These are phyloP conservation scores for Percina caprodes DNA, from an alignment of 2,113 vertebrate species.

Conservation along the genomic window DNA sequence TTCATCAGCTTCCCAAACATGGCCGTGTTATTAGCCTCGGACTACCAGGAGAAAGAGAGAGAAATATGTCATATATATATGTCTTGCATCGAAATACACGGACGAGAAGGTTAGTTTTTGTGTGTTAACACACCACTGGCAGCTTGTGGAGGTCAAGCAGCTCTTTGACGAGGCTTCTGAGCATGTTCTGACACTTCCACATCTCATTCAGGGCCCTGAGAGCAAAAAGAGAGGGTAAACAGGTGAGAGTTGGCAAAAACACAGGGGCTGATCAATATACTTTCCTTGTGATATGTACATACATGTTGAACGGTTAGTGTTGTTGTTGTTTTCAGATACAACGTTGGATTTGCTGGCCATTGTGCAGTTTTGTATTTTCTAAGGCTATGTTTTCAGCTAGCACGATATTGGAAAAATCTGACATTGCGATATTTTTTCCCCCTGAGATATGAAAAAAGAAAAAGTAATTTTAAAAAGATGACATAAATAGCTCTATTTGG, in stretches of 20 bases:
- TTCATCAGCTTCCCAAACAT: constrained; percentile 99
- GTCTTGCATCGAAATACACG: neutral
- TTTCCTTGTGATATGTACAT: neutral
- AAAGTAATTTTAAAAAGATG: too few species aligned
- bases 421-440: too few species aligned
- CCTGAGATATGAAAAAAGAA: too few species aligned
- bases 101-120: neutral
- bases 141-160: constrained; percentile 97
- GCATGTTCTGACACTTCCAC: constrained; percentile 99
- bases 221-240: neutral
- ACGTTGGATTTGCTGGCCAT: neutral
- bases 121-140: constrained; percentile 85
- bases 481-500: too few species aligned
- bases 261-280: neutral
- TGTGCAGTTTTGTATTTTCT: constrained; percentile 4
- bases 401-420: too few species aligned
- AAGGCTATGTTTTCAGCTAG: too few species aligned
- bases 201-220: constrained; percentile 97
- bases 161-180: constrained; percentile 95
- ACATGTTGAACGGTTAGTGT: neutral
- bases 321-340: neutral
- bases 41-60: constrained; percentile 78
- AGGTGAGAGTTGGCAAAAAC: neutral
- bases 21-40: constrained; percentile 94
- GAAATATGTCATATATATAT: neutral